A percentile compares a stretch with the other conserved stretches of the same genome.
These are phyloP conservation scores for Barypeithes pellucidus DNA, from an alignment of 2,888 invertebrate genomes.

Conservation along the genomic window DNA sequence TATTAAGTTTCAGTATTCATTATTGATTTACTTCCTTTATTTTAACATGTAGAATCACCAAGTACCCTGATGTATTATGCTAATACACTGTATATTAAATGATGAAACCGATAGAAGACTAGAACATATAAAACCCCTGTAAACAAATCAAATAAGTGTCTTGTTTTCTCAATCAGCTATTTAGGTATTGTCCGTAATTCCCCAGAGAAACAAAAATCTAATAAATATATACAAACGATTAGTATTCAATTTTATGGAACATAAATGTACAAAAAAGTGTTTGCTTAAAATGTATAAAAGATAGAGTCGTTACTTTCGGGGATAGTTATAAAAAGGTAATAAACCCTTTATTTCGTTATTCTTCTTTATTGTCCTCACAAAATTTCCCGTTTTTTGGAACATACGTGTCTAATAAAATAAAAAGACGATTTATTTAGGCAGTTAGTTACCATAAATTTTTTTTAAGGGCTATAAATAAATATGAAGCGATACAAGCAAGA, in stretches of 20 bases:
- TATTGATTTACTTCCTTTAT: too few species aligned
- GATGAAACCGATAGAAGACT: too few species aligned
- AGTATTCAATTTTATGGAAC: background rate
- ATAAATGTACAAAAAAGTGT: background rate
- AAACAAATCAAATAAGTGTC: too few species aligned
- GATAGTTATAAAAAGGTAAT: background rate
- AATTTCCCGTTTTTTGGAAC: background rate
- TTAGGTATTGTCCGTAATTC: too few species aligned
- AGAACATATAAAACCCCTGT: too few species aligned
- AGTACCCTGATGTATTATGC: too few species aligned
- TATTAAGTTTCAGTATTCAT: too few species aligned
- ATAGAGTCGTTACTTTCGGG: background rate
- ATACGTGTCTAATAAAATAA: background rate
- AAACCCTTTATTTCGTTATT: conserved; percentile 6
- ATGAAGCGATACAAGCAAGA: background rate
- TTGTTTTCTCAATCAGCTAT: too few species aligned
- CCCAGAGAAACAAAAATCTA: too few species aligned
- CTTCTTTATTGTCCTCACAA: conserved; percentile 1
- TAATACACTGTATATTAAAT: too few species aligned
- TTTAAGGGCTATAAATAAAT: background rate
- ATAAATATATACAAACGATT: background rate
- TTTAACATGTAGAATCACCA: too few species aligned
- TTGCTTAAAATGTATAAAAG: conserved; percentile 1
- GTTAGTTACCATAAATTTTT: background rate
- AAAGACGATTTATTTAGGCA: background rate